Percentiles rank a stretch among this genome's conserved stretches.
Conservation (phyloP, 2,113 vertebrate genomes). For the Platycercus adscitus region DNA sequence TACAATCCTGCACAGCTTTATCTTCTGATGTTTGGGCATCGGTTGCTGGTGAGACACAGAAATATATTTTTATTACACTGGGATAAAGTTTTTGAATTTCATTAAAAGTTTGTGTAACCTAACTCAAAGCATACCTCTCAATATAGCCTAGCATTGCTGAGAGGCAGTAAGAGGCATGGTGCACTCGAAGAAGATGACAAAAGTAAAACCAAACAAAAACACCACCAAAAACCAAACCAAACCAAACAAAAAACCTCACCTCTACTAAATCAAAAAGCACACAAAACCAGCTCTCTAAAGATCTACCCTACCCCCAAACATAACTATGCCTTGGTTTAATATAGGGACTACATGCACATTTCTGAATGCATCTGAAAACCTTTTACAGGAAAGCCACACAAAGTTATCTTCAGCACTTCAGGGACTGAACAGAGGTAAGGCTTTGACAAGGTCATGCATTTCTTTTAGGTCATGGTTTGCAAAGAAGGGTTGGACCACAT, state of each 20-base stretch:
- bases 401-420: background rate
- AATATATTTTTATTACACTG: background rate
- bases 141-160: background rate
- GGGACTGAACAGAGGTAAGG: background rate
- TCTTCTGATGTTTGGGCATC: background rate
- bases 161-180: background rate
- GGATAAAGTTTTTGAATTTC: background rate
- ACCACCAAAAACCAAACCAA: background rate
- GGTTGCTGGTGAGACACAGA: background rate
- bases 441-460: background rate
- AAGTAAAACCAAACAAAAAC: background rate
- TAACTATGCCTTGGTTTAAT: background rate
- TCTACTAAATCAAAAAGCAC: background rate
- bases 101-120: background rate
- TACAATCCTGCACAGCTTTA: background rate
- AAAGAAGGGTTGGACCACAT: background rate
- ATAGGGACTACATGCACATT: accelerated
- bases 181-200: background rate
- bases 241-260: background rate
- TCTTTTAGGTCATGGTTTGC: background rate
- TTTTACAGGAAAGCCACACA: background rate
- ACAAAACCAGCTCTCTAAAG: too few species aligned
- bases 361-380: background rate
- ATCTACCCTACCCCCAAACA: accelerated
- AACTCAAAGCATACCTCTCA: background rate